Conservation (phyloP, 2,797 vertebrate species). For the Coendou prehensilis region DNA sequence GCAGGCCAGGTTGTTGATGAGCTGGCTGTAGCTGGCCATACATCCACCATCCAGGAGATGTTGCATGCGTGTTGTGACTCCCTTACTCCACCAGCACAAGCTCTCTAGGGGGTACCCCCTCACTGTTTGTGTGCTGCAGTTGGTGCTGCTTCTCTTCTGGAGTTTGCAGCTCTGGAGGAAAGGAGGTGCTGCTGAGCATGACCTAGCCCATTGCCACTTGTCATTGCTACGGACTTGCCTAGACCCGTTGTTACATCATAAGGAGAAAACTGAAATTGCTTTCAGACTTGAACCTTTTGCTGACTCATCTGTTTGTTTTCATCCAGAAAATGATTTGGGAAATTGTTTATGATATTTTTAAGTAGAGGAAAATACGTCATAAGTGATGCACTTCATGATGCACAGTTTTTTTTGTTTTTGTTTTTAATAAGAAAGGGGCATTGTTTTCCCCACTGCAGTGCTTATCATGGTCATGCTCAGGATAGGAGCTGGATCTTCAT, state of each 20-base stretch:
- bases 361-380: background rate
- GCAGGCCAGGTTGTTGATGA: background rate
- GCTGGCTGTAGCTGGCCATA: background rate
- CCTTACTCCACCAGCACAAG: background rate
- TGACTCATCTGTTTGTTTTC: slow-evolving; percentile 8
- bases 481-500: background rate
- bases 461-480: background rate
- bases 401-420: background rate
- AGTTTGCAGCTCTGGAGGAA: background rate
- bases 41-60: background rate
- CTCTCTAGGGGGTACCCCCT: background rate
- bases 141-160: background rate
- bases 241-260: background rate
- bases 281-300: background rate
- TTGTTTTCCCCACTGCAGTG: background rate
- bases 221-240: background rate
- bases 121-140: background rate
- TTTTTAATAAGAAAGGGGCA: rapidly evolving
- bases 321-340: background rate
- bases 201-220: background rate
- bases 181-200: background rate
- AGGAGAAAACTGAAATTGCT: background rate
- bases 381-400: background rate
- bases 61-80: background rate
- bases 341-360: background rate